Conservation (phyloP, 2,888 invertebrate genomes). For the Hyposoter didymator region DNA sequence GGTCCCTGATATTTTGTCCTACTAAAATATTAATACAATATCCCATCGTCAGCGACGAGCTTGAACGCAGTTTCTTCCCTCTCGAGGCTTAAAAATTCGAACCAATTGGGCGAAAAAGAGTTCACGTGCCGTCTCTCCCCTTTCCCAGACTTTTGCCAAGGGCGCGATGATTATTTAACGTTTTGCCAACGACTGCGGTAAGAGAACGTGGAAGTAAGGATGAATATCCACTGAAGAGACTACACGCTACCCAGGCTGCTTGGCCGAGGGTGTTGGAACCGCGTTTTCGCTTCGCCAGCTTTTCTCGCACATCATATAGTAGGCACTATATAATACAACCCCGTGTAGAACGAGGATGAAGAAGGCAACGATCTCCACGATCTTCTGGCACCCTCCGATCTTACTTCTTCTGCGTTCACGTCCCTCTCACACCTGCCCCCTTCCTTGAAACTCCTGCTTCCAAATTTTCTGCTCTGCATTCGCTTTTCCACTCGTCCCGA, state of each 20-base stretch:
- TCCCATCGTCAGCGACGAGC: not conserved
- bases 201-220: slow-evolving; percentile 37
- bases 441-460: not conserved
- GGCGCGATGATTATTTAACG: slow-evolving; percentile 76
- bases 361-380: slow-evolving; percentile 44
- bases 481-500: slow-evolving; percentile 34
- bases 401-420: slow-evolving; percentile 45
- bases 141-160: slow-evolving; percentile 16
- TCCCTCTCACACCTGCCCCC: slow-evolving; percentile 31
- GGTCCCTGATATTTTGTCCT: not conserved
- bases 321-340: slow-evolving; percentile 35
- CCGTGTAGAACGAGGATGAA: slow-evolving; percentile 40
- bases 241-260: slow-evolving; percentile 2
- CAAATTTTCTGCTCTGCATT: slow-evolving; percentile 18
- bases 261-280: slow-evolving; percentile 57
- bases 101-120: slow-evolving; percentile 61
- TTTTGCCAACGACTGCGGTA: slow-evolving; percentile 69
- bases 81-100: slow-evolving; percentile 57
- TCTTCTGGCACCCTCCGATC: slow-evolving; percentile 45
- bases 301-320: slow-evolving; percentile 68
- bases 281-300: slow-evolving; percentile 73
- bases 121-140: not conserved
- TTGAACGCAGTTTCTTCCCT: slow-evolving; percentile 3
- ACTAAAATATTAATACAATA: slow-evolving; percentile 32
- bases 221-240: slow-evolving; percentile 38